Base-by-base conservation (phyloP, 2,888 invertebrate genomes). In the Rhagophthalmus giganteus region DNA sequence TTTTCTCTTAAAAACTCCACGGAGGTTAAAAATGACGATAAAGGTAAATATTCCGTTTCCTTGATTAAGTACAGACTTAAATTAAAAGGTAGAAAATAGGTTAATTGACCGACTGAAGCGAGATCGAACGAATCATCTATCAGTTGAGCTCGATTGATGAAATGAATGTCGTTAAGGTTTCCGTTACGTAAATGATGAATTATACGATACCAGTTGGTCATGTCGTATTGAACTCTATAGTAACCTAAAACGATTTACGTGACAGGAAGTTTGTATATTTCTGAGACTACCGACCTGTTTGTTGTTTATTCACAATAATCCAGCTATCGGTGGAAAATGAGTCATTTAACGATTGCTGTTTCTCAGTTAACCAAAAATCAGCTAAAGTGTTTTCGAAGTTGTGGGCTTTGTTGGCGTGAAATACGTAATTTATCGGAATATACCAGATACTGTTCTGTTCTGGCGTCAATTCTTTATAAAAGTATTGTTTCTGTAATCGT, bases 41-140 rank as follows among this genome's bases (percentile, higher is more conserved):
- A 86, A 0, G 87, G 84, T 7, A 85, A 76, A 67, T 83, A 84
- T 61, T 86, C 83, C 1, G 68, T 69, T 64, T 83, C 83, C 1
- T 76, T 66, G 0, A 69, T 68, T 62, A 87, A 69, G 66, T 86
- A 87, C 2, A 70, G 68, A 1, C 82, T 78, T 11, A 87, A 65
- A 13, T 80, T 77, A 40, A 87, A 74, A 0, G 84, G 77, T 9
- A 74, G 58, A 1, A 65, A 61, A 63, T 83, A 83, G 3, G 73
- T 76, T 46, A 85, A 69, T 26, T 79, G 72, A 20, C 81, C 82
- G 44, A 82, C 79, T 44, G 80, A 74, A 2, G 85, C 85, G 41
- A 65, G 6, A 45, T 65, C 62, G 15, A 68, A 59, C 11, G 77
- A 71, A 65, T 82, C 82, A 57, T 81, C 79, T 24, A 82, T 65